These are phyloP conservation scores for Notarius quadriscutis DNA, from an alignment of 2,113 vertebrate genomes.

Conservation along the genomic window DNA sequence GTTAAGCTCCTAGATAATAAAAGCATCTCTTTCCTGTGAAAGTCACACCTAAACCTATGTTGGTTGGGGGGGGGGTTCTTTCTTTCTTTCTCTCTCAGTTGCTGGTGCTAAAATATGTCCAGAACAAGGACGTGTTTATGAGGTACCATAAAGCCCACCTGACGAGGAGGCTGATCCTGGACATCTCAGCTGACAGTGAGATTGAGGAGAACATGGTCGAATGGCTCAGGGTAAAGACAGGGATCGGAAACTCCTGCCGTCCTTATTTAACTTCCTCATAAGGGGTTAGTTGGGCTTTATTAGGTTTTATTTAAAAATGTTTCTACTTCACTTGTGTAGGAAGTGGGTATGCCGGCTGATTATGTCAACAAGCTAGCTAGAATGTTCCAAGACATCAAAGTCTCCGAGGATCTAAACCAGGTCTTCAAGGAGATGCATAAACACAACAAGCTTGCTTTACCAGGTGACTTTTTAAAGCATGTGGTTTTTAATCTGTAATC, in stretches of 20 bases:
- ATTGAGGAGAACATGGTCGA: constrained; percentile 99
- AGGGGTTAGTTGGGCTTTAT: neutral
- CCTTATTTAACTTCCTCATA: neutral
- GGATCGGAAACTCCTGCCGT: neutral
- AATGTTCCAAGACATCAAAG: constrained; percentile 99
- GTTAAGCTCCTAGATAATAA: neutral
- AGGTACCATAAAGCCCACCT: constrained; percentile 98
- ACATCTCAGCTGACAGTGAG: constrained; percentile 98
- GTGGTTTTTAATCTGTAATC: neutral
- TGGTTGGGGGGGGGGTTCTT: too few species aligned
- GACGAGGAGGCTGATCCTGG: constrained; percentile 93
- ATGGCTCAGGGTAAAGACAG: constrained; percentile 89
- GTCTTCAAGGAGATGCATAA: constrained; percentile 99
- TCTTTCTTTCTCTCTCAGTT: constrained; percentile 73
- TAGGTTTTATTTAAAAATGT: neutral
- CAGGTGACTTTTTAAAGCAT: constrained; percentile 75
- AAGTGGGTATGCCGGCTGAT: constrained; percentile 98
- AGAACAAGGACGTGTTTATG: constrained; percentile 99
- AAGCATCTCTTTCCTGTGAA: neutral
- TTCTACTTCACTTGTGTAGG: constrained; percentile 69
- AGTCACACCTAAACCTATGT: neutral
- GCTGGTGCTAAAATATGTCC: constrained; percentile 97
- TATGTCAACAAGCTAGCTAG: constrained; percentile 98
- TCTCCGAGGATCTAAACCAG: constrained; percentile 98
- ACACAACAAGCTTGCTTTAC: constrained; percentile 95